A percentile compares a stretch with the other conserved stretches of the same genome.
These are phyloP conservation scores for Lasioglossum marginatum DNA, from an alignment of 2,888 invertebrate species.

Conservation along the genomic window DNA sequence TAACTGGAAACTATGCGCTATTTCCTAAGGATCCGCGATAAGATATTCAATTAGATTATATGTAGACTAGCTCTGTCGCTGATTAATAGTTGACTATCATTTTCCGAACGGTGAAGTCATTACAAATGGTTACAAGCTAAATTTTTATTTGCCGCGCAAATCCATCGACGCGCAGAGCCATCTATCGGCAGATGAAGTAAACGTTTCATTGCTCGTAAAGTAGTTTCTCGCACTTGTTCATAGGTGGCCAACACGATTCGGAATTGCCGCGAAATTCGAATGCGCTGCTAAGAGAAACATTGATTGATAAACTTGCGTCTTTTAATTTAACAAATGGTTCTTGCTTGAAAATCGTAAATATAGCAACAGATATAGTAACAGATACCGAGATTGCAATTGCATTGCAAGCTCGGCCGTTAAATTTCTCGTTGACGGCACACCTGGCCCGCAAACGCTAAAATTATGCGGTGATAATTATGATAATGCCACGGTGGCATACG, in stretches of 20 bases:
- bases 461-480: background rate
- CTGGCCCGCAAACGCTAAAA: background rate
- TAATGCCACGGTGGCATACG: background rate
- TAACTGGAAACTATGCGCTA: background rate
- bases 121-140: background rate
- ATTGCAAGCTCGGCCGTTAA: background rate
- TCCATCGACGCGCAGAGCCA: background rate
- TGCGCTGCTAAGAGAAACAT: background rate
- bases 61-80: background rate
- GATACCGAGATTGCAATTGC: background rate
- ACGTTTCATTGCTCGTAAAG: no score
- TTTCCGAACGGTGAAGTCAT: background rate
- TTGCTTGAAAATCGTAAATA: background rate
- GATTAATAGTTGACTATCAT: background rate
- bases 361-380: background rate
- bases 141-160: background rate
- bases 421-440: background rate
- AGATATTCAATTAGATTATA: background rate
- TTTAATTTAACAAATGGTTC: background rate
- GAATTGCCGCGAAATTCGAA: background rate
- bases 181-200: background rate
- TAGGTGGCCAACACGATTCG: background rate
- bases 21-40: background rate
- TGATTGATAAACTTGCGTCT: background rate
- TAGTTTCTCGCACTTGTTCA: background rate